Conservation (phyloP, 2,888 invertebrate species). For the Zelleria hepariella region DNA sequence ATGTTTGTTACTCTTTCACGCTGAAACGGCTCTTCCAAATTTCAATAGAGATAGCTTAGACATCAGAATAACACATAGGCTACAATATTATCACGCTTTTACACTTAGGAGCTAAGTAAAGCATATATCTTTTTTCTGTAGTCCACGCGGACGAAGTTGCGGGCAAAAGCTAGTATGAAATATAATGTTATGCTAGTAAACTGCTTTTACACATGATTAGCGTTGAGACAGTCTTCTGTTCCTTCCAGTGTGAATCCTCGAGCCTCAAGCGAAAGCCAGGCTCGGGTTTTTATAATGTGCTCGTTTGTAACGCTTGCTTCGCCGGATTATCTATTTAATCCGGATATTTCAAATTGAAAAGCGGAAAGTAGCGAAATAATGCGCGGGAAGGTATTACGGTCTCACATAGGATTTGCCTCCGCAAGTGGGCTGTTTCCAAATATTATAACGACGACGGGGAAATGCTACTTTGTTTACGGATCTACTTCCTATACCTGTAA, state of each 20-base stretch:
- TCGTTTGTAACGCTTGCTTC: background rate
- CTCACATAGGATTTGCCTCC: background rate
- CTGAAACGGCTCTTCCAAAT: no score
- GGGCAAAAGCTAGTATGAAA: no score
- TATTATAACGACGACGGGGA: background rate
- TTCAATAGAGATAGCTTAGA: no score
- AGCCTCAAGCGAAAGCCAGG: background rate
- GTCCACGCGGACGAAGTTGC: no score
- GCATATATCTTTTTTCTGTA: no score
- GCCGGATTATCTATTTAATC: constrained; percentile 26
- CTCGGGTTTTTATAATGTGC: background rate
- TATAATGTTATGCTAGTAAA: no score
- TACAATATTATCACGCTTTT: no score
- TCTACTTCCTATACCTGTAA: background rate
- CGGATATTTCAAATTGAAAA: constrained; percentile 32
- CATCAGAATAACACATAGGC: no score
- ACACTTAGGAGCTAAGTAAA: no score
- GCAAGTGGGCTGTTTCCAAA: background rate
- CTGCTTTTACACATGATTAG: no score
- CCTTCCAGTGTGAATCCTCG: background rate
- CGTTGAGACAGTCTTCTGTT: background rate
- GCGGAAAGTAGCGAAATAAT: constrained; percentile 18
- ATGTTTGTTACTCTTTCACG: no score
- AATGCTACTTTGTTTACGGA: background rate
- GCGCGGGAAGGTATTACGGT: constrained; percentile 6